Conservation (phyloP, 2,113 vertebrate genomes). For the Lates calcarifer region DNA sequence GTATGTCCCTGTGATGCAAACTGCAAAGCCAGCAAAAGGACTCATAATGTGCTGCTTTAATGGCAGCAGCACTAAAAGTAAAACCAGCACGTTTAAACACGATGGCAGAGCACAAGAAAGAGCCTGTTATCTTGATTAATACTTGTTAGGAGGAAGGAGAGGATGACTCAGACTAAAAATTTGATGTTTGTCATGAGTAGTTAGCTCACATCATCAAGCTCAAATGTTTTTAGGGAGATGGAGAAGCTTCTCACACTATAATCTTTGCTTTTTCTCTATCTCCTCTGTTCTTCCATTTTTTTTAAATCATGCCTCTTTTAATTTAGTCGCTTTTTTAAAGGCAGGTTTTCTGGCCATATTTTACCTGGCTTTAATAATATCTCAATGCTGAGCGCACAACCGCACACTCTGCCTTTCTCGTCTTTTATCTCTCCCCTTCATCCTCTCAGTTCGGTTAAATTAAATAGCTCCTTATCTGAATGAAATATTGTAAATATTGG, state of each 20-base stretch:
- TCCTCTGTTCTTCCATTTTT: conserved; percentile 25
- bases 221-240: conserved; percentile 20
- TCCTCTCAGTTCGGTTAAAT: conserved; percentile 58
- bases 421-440: conserved; percentile 61
- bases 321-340: conserved; percentile 36
- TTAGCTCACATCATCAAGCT: conserved; percentile 42
- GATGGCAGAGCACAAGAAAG: conserved; percentile 29
- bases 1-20: conserved; percentile 13
- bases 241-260: conserved; percentile 21
- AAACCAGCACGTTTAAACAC: conserved; percentile 38
- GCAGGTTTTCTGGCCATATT: conserved; percentile 43
- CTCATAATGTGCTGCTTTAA: conserved; percentile 53
- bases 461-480: conserved; percentile 53
- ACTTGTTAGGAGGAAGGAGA: conserved; percentile 40
- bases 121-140: conserved; percentile 50
- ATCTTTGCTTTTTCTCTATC: conserved; percentile 45
- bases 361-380: conserved; percentile 57
- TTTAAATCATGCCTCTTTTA: conserved; percentile 34
- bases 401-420: conserved; percentile 9
- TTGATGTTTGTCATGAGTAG: conserved; percentile 34
- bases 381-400: conserved; percentile 11
- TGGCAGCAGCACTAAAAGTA: conserved; percentile 17
- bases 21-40: conserved; percentile 44
- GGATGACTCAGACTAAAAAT: conserved; percentile 28
- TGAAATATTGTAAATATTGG: conserved; percentile 66